A percentile compares a stretch with the other conserved stretches of the same genome.
Conservation (phyloP, 2,797 vertebrate species). For the Ctenopoma kingsleyae region DNA sequence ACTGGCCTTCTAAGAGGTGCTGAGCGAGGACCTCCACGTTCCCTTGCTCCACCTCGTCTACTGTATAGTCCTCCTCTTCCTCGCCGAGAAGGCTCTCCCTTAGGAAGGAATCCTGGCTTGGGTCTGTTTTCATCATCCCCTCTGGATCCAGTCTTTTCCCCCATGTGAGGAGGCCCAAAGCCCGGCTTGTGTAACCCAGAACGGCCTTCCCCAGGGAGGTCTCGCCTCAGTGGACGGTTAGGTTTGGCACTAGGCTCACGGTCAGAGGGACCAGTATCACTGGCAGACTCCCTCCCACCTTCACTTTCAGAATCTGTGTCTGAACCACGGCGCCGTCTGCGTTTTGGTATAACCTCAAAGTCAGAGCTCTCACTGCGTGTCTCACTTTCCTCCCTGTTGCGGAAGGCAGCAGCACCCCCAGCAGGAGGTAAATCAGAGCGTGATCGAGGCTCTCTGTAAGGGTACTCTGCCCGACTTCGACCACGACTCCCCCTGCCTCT, state of each 20-base stretch:
- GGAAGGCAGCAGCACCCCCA: conserved; percentile 84
- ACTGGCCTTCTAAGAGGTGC: conserved; percentile 87
- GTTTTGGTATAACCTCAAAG: conserved; percentile 96
- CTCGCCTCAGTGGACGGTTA: conserved; percentile 78
- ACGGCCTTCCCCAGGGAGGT: conserved; percentile 78
- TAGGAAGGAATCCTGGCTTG: conserved; percentile 95
- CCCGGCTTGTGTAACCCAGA: conserved; percentile 73
- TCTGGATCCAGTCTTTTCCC: conserved; percentile 73
- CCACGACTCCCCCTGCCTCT: conserved; percentile 90
- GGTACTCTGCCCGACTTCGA: conserved; percentile 92
- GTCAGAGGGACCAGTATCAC: conserved; percentile 94
- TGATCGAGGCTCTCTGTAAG: conserved; percentile 91
- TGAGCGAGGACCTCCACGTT: conserved; percentile 89
- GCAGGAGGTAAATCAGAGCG: conserved; percentile 85
- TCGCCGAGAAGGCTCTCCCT: conserved; percentile 95
- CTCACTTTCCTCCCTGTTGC: conserved; percentile 96
- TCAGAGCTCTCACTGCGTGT: conserved; percentile 99
- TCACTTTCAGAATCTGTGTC: conserved; percentile 98
- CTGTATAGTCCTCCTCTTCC: conserved; percentile 94
- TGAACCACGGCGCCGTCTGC: conserved; percentile 92
- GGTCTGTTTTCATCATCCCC: conserved; percentile 91
- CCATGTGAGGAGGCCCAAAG: conserved; percentile 74
- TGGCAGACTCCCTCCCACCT: conserved; percentile 92
- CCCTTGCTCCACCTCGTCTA: conserved; percentile 89
- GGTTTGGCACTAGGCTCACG: conserved; percentile 90